Conservation (phyloP, 2,888 invertebrate species). For the Diarsia mendica region DNA sequence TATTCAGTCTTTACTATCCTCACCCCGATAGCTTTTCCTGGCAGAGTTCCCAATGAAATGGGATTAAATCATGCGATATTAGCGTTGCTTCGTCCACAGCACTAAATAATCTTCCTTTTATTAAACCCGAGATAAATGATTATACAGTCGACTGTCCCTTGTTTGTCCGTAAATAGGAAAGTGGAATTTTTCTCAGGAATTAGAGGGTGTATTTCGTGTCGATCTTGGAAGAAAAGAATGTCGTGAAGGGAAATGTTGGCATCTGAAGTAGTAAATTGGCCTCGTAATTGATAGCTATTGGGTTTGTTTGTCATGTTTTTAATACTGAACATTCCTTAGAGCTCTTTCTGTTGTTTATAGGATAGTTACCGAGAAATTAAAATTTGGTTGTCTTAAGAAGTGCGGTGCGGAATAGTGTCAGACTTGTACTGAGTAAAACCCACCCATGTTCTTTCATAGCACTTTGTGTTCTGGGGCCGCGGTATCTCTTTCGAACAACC, state of each 20-base stretch:
- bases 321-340: constrained; percentile 32
- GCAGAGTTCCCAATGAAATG: constrained; percentile 87
- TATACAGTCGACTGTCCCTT: constrained; percentile 86
- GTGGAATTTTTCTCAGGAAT: constrained; percentile 68
- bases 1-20: constrained; percentile 52
- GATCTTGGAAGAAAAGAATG: constrained; percentile 59
- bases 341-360: background rate
- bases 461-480: too few relatives aligned
- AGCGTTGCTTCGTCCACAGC: constrained; percentile 81
- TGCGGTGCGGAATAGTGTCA: too few relatives aligned
- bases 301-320: constrained; percentile 33
- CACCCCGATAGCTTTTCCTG: constrained; percentile 70
- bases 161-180: constrained; percentile 75
- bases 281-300: constrained; percentile 60
- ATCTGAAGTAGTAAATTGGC: constrained; percentile 58
- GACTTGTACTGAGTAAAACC: too few relatives aligned
- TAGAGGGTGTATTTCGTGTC: constrained; percentile 62
- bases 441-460: too few relatives aligned
- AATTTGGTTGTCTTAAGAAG: background rate
- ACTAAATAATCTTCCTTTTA: constrained; percentile 90
- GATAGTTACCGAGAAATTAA: background rate
- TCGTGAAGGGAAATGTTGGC: constrained; percentile 57
- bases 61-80: constrained; percentile 90
- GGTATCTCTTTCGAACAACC: too few relatives aligned
- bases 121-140: constrained; percentile 90